Evolutionary conservation across 1,140 invertebrate species (phyloP).

Genomic region (Drosophila punjabiensis): DNA sequence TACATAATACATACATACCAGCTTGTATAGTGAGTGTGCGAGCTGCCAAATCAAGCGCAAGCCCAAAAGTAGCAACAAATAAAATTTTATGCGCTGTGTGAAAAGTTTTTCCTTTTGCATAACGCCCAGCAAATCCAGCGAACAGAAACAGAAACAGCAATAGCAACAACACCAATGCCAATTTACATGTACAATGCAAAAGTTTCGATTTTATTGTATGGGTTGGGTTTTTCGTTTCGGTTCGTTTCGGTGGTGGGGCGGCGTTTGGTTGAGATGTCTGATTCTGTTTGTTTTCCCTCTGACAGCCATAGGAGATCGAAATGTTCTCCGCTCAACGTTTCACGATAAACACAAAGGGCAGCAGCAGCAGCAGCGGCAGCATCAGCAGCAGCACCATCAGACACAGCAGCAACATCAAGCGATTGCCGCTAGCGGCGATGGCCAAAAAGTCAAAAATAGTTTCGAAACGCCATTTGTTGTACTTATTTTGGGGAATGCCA

Average conservation of each 20-base stretch:
- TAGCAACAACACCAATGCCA: conserved; percentile 54
- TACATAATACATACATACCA: conserved; percentile 28
- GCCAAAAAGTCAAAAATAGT: conserved; percentile 80
- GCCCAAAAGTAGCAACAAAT: conserved; percentile 84
- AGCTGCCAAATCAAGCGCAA: conserved; percentile 81
- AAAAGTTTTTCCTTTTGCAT: conserved; percentile 80
- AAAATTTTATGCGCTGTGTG: conserved; percentile 80
- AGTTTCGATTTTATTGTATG: conserved; percentile 83
- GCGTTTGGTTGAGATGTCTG: conserved; percentile 63
- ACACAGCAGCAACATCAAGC: conserved; percentile 31
- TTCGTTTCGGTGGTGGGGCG: neutral
- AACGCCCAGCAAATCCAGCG: conserved; percentile 58
- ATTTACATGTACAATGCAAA: conserved; percentile 82
- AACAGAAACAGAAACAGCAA: conserved; percentile 26
- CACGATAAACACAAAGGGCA: conserved; percentile 57
- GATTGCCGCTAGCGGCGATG: conserved; percentile 50
- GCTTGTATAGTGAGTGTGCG: conserved; percentile 1
- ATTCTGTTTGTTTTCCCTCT: conserved; percentile 79
- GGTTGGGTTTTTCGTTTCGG: conserved; percentile 19
- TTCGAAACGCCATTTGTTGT: conserved; percentile 77
- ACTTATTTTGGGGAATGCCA: conserved; percentile 60
- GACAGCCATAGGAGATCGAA: conserved; percentile 67
- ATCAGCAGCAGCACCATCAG: conserved; percentile 31
- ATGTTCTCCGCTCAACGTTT: conserved; percentile 20
- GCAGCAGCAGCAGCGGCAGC: conserved; percentile 28